Base-by-base conservation (phyloP, 2,113 vertebrate genomes). In the Entosphenus tridentatus region DNA sequence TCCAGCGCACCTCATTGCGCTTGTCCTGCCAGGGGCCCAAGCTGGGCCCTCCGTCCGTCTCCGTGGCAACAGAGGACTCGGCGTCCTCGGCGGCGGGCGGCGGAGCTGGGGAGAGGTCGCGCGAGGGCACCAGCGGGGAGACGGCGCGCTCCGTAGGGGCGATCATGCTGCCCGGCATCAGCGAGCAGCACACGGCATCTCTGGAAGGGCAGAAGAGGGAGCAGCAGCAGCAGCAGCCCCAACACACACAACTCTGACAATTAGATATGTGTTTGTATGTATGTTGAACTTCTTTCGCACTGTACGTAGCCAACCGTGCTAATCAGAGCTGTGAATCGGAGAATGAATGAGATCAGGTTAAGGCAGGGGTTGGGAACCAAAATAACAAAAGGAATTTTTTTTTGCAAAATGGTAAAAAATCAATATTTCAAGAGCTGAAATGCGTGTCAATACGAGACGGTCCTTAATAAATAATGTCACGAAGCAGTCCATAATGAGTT, bases 131-230 rank as follows among this genome's bases (percentile, higher is more conserved):
- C 2, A 89, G 87, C 0, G 89, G 89, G 62, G 85, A 83, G 73
- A 91, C 82, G 9, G 86, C 81, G 74, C 89, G 91, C 75, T 98
- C 93, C 55, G 89, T 79, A 0, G 89, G 93, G 69, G 87, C 77
- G 9, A 95, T 95, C 93, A 98, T 98, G 76, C 84, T 85, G 56
- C 90, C 86, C 8, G 93, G 93, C 90, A 98, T 98, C 76, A 98
- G 10, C 4, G 92, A 90, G 56, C 83, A 87, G 3, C 89, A 89
- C 72, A 93, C 86, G 1, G 88, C 86, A 72, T 98, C 93, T 76
- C 93, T 96, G 78, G 70, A 57, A 65, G 65, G 57, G 62, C 16
- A 73, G 9, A 72, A 21, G 17, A 56, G 4, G 55, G 10, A 14
- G 57, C 12, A 57, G 13, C 21, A 57, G 12, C 57, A 11, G 39